A percentile compares a stretch with the other conserved stretches of the same genome.
These are phyloP conservation scores for Cabera pusaria DNA, from an alignment of 2,888 invertebrate species.

Conservation along the genomic window DNA sequence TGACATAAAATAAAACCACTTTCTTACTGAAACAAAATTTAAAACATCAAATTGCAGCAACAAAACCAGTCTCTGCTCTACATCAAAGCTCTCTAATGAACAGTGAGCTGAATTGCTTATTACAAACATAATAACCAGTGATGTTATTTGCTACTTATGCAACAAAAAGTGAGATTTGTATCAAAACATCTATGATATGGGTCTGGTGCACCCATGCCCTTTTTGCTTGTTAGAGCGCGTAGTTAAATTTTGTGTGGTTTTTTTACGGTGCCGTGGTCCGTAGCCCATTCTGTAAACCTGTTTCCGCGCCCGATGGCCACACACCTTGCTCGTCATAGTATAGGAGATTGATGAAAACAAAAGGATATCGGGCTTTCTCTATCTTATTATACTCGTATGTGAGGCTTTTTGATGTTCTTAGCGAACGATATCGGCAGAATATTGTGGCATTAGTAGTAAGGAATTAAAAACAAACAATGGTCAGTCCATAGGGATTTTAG, in stretches of 20 bases:
- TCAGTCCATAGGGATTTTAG: too few relatives aligned
- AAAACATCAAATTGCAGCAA: too few relatives aligned
- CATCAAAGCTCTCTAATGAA: too few relatives aligned
- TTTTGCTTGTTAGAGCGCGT: conserved; percentile 46
- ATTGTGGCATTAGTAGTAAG: too few relatives aligned
- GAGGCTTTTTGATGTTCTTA: conserved; percentile 1
- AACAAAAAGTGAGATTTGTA: conserved; percentile 67
- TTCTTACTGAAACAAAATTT: too few relatives aligned
- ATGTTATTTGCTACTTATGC: too few relatives aligned
- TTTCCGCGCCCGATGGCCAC: conserved; percentile 55
- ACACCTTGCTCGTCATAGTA: conserved; percentile 46
- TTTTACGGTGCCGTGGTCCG: conserved; percentile 44
- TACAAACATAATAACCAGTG: too few relatives aligned
- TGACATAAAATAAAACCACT: too few relatives aligned
- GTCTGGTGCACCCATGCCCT: conserved; percentile 16
- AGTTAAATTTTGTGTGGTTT: conserved; percentile 70
- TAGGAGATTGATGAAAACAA: conserved; percentile 33
- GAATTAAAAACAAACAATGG: too few relatives aligned
- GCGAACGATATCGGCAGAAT: too few relatives aligned
- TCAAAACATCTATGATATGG: conserved; percentile 49
- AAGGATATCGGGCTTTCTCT: conserved; percentile 19
- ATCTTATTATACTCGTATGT: conserved; percentile 3
- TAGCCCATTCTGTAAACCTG: conserved; percentile 50
- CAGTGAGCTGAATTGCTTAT: too few relatives aligned
- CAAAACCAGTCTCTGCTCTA: too few relatives aligned